Evolutionary conservation across 2,888 invertebrate genomes (phyloP), one percentile per base, ranked within the genome.

Genomic region (Ellobium chinense): DNA sequence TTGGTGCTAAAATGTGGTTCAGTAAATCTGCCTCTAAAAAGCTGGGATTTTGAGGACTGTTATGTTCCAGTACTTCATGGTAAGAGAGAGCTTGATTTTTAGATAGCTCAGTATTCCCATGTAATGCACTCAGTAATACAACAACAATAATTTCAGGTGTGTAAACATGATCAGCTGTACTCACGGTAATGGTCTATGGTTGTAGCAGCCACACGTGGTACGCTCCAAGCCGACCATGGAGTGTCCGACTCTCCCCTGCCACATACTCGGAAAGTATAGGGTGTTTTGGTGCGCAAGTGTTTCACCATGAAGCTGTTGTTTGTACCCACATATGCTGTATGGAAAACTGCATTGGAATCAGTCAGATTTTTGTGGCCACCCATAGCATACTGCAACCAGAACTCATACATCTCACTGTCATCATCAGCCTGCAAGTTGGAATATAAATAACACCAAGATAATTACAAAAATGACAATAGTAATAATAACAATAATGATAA

Each of bases 201-300:
- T 0, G 95, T 95, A 73, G 86, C 85, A n/a, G 93, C 93, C 18
- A 94, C 91, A 82, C 93, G 92, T 7, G 94, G 94, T 56, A 94
- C 88, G 77, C 95, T 95, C 94, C 94, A 95, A 5, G 94, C 93
- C 83, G 94, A 94, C 93, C 94, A 94, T 7, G 83, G 79, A 36
- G 82, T 83, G 39, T 92, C 89, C 0, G 87, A 87, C 82, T 94
- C 94, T 37, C 91, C 92, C 85, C 93, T 93, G 74, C 94, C 94
- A 86, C 94, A 93, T 4, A 95, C 94, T 85, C 95, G 91, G 86
- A 95, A 94, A 2, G 94, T 94, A 88, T 95, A 94, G 2, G 92
- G 88, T 75, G 93, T 92, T 82, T 93, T 91, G 29, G 93, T 90
- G 73, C 91, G 90, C 69, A 95, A 89, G 86, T 94, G 94, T 87